phyloP scores from a whole-genome alignment of 2,113 vertebrate species.

The Furnarius figulus region DNA sequence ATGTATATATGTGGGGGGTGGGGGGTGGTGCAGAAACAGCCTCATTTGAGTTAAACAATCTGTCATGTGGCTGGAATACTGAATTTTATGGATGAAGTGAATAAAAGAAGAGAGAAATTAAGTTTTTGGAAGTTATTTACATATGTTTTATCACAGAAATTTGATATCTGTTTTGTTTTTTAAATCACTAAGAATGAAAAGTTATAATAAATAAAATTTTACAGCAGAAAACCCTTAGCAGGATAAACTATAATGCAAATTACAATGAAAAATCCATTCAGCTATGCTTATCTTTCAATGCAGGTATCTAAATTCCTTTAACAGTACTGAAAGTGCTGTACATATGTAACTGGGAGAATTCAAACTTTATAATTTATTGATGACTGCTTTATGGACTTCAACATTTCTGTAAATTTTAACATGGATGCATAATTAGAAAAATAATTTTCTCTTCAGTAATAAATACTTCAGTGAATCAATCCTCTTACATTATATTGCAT shows the following conservation, averaged over 20 bases:
- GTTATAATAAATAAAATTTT: not conserved
- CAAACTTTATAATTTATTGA: not conserved
- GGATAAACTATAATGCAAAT: not conserved
- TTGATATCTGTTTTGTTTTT: not conserved
- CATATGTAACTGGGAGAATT: not conserved
- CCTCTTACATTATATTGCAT: not conserved
- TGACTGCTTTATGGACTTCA: not conserved
- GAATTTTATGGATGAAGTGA: not conserved
- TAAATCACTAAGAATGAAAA: not conserved
- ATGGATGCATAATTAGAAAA: not conserved
- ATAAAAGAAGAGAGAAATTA: not conserved
- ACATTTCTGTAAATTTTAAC: not conserved
- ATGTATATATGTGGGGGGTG: no score
- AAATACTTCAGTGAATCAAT: not conserved
- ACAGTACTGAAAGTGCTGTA: not conserved
- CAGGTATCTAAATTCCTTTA: not conserved
- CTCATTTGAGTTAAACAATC: not conserved
- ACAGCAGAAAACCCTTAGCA: not conserved
- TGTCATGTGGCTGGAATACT: not conserved
- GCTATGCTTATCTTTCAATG: not conserved
- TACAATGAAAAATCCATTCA: not conserved
- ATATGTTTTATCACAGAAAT: not conserved
- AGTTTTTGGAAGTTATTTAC: not conserved
- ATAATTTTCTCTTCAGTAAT: not conserved
- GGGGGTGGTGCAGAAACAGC: not conserved